Conservation (phyloP, 2,797 vertebrate species). For the Pantherophis vulpinus region DNA sequence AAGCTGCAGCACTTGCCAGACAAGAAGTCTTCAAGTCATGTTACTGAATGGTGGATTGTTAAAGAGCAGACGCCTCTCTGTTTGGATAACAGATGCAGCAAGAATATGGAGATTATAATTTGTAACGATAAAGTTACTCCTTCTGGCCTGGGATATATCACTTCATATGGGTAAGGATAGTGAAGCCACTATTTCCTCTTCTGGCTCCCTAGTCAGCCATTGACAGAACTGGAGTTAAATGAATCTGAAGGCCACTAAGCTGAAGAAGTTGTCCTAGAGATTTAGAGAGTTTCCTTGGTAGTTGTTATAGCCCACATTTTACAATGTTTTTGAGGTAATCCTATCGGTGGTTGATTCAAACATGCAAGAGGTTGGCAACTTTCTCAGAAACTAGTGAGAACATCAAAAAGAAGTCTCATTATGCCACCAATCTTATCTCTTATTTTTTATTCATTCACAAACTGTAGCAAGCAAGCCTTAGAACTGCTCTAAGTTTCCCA, state of each 20-base stretch:
- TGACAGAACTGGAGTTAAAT: neutral
- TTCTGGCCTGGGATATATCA: slow-evolving; percentile 79
- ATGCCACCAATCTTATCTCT: neutral
- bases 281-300: neutral
- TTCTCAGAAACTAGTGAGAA: neutral
- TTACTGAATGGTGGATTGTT: slow-evolving; percentile 77
- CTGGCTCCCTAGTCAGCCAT: neutral
- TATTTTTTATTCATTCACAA: neutral
- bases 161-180: slow-evolving; percentile 76
- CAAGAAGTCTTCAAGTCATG: neutral
- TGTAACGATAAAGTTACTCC: slow-evolving; percentile 85
- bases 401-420: neutral
- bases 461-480: neutral
- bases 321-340: neutral
- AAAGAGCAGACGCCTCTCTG: slow-evolving; percentile 71
- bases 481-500: neutral
- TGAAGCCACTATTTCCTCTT: neutral
- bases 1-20: slow-evolving; percentile 65
- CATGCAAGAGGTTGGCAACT: neutral
- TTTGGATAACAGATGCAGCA: slow-evolving; percentile 42
- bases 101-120: slow-evolving; percentile 75
- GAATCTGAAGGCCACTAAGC: neutral
- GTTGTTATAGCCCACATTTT: neutral
- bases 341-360: neutral
- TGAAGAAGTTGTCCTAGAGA: neutral